Evolutionary conservation across 2,888 invertebrate genomes (phyloP), one percentile per base, ranked within the genome.

Genomic region (Phlogophora meticulosa): DNA sequence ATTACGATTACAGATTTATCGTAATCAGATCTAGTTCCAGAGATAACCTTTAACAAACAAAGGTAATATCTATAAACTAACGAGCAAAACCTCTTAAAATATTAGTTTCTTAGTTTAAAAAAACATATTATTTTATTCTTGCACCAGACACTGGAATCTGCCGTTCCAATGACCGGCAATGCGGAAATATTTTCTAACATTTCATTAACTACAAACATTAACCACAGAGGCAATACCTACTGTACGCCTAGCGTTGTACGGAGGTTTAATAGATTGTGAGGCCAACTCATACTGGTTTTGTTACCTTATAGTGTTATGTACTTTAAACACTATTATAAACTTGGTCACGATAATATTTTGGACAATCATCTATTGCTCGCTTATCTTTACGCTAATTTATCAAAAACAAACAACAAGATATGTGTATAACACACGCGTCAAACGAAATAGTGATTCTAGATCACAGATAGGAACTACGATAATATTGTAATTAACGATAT

Each of bases 381-480:
- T 40, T 62, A 67, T 36, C 72, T 62, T 40, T 42, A 72, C 48
- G 63, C 22, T 72, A 22, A 63, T 72, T 67, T 49, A 67, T 67
- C 63, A 59, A 59, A 24, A 11, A 63, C 22, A 24, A 61, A 42
- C 60, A 13, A 28, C 13, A 13, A 42, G 45, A 42, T 62, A 57
- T 15, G 11, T 24, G 22, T 13, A 13, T 34, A 20, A 22, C 15
- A 36, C 28, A 42, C 42, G 24, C 61, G 17, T 63, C 22, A 11
- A 38, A 40, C 20, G 38, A 17, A 71, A 46, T n/a, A 17, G 3
- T 71, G 1, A 32, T 72, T 67, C 34, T 72, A 72, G 72, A 71
- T 59, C n/a, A 20, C 1, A 28, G 34, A 66, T 52, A 24, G 4
- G n/a, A 40, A 34, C 17, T 42, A 28, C 20, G 17, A 20, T 17